Evolutionary conservation across 2,113 vertebrate genomes (phyloP), one percentile per base, ranked within the genome.

Genomic region (Mormoops blainvillei): DNA sequence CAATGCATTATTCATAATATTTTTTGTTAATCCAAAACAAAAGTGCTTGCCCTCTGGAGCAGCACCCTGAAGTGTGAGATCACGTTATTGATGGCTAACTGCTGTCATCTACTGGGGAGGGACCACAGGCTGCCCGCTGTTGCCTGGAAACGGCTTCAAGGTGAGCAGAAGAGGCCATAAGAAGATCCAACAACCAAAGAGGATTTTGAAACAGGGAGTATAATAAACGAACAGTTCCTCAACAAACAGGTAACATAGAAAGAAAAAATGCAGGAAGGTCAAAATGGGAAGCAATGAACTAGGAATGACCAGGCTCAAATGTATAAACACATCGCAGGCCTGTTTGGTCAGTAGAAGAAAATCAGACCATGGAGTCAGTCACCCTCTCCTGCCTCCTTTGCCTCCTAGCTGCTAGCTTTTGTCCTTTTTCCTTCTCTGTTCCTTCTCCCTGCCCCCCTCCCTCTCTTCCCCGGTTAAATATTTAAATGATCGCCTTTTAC

Each of bases 1-100:
- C 31, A 61, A 33, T 26, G 11, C 7, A 90, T 94, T 95, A 41
- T 89, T 96, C 65, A 97, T 70, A 83, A 76, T 33, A 45, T 58
- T 74, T 76, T 96, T 96, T 54, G 2, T 94, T 94, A 97, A 89
- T 86, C 76, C 28, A 74, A 3, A 50, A 45, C 43, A 80, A 87
- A 33, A 78, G 16, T 26, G 70, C 74, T 94, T 24, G 88, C 14
- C 48, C 52, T 16, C 71, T 54, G 6, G 36, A 91, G 41, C 20
- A 56, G 52, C 11, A 90, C 56, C 71, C n/a, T 73, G 26, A 89
- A 9, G 18, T 58, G 71, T 95, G 28, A 98, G 90, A 38, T 93
- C 94, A 76, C 7, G 0, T 20, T 95, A 11, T 87, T 93, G 48
- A 83, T 91, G 65, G n/a, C 45, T 89, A 97, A 82, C 4, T 91